Evolutionary conservation across 1,140 invertebrate genomes (phyloP).

Genomic region (Aphaenogaster rudis): DNA sequence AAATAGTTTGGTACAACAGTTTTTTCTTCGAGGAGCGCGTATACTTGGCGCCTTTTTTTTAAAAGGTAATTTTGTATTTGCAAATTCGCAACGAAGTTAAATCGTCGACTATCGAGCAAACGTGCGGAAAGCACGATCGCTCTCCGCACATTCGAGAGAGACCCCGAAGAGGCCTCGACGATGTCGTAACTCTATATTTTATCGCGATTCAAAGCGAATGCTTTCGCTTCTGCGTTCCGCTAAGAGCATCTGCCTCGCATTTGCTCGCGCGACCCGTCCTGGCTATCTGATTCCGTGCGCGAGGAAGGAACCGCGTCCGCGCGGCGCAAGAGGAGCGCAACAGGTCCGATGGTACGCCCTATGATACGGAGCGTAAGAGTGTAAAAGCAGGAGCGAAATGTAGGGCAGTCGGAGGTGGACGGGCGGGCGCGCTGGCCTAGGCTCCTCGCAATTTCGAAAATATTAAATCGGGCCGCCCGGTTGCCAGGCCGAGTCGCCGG

Average conservation of each 20-base stretch:
- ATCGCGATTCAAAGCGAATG: not conserved
- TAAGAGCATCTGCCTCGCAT: conserved; percentile 30
- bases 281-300: conserved; percentile 22
- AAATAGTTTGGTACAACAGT: too few relatives aligned
- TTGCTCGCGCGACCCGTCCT: not conserved
- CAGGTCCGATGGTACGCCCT: conserved; percentile 65
- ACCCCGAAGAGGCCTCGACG: not conserved
- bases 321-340: conserved; percentile 62
- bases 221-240: conserved; percentile 37
- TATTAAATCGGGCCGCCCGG: conserved; percentile 72
- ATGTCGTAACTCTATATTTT: conserved; percentile 14
- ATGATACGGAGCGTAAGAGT: conserved; percentile 30
- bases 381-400: conserved; percentile 40
- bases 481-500: conserved; percentile 71
- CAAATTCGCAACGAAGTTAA: not conserved
- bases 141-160: not conserved
- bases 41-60: too few relatives aligned
- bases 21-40: too few relatives aligned
- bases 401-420: conserved; percentile 56
- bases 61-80: not conserved
- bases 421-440: not conserved
- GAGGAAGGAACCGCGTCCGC: conserved; percentile 26
- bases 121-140: not conserved
- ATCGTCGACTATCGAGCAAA: not conserved
- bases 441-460: conserved; percentile 70